Evolutionary conservation across 2,113 vertebrate species (phyloP).

Genomic region (Peromyscus californicus): DNA sequence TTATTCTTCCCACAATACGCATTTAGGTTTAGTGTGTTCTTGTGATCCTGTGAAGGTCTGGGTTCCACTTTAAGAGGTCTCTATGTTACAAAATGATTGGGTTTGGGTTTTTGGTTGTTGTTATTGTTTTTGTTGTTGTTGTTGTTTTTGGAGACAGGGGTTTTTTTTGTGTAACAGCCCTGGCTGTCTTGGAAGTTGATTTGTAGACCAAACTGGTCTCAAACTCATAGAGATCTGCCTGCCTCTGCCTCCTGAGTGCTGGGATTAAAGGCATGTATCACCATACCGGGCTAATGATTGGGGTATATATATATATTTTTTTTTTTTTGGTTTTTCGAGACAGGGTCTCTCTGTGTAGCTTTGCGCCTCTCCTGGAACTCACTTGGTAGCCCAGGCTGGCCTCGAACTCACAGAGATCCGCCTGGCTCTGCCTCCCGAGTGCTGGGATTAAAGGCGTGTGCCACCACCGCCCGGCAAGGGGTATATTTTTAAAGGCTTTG

Average conservation of each 20-base stretch:
- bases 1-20: neutral
- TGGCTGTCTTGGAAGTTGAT: neutral
- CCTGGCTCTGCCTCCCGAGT: too few species aligned
- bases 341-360: too few species aligned
- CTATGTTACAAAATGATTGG: conserved; percentile 29
- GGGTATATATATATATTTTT: conserved; percentile 17
- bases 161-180: neutral
- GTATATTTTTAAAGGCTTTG: conserved; percentile 50
- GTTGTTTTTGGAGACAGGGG: neutral
- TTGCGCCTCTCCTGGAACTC: too few species aligned
- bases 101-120: neutral
- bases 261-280: neutral
- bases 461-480: too few species aligned
- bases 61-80: conserved; percentile 30
- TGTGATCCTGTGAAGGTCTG: conserved; percentile 7
- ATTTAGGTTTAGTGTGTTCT: conserved; percentile 16
- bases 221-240: neutral
- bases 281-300: neutral
- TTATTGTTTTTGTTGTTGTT: neutral
- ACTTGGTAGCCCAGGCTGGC: too few species aligned
- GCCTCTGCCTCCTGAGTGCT: neutral
- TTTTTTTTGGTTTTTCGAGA: too few species aligned
- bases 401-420: too few species aligned
- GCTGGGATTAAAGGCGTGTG: too few species aligned
- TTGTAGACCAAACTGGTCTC: neutral